Base-by-base conservation (phyloP, 2,888 invertebrate genomes). In the Carpatolechia fugitivella region DNA sequence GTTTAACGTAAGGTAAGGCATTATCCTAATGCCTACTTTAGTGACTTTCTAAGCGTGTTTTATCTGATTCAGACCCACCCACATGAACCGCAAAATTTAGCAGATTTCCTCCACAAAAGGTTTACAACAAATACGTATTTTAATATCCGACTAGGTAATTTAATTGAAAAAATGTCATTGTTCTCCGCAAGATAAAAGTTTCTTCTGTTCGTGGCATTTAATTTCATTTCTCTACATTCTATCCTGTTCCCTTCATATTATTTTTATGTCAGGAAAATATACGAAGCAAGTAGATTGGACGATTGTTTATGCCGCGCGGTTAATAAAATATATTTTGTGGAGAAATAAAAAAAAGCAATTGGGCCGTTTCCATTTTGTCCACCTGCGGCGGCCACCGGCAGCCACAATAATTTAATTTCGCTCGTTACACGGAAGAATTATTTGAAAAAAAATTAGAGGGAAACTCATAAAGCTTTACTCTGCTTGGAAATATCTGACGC, bases 11-110 rank as follows among this genome's bases (percentile, higher is more conserved):
- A 78, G 78, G 80, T 76, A 78, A 3, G 16, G 76, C 77, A 82
- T 84, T 78, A 76, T 78, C 72, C 78, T 82, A 84, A 84, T 82
- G 75, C 76, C 69, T 80, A 80, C 79, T 80, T 83, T 81, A 79
- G 80, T 77, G 74, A 79, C 76, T 79, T 79, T 80, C 79, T 78
- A 78, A 81, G n/a, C n/a, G n/a, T n/a, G n/a, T n/a, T n/a, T n/a
- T n/a, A n/a, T n/a, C n/a, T n/a, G n/a, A n/a, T n/a, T n/a, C n/a
- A n/a, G n/a, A n/a, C n/a, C n/a, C n/a, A n/a, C n/a, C n/a, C n/a
- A n/a, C n/a, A n/a, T n/a, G n/a, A n/a, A n/a, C n/a, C n/a, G n/a
- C n/a, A n/a, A n/a, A n/a, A n/a, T n/a, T n/a, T n/a, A n/a, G n/a
- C n/a, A n/a, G n/a, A n/a, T n/a, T n/a, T n/a, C n/a, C n/a, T n/a